These are phyloP conservation scores for Plagodis dolabraria DNA, from an alignment of 2,888 invertebrate species.

Conservation along the genomic window DNA sequence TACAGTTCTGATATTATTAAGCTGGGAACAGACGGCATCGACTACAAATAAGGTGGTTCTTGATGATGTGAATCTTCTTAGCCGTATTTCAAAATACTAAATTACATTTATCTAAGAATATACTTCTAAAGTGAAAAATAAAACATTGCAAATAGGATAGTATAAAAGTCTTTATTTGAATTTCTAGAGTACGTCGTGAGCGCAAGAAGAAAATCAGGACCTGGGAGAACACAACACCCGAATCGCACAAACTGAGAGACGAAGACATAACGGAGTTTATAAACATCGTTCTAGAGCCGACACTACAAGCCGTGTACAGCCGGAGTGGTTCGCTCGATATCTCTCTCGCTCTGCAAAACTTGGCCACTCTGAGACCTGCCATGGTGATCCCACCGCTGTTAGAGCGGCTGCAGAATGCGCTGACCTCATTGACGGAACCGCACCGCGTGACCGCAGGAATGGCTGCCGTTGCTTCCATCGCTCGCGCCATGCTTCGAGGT, in stretches of 20 bases:
- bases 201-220: slow-evolving; percentile 82
- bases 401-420: slow-evolving; percentile 91
- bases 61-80: too few species aligned
- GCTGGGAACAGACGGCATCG: too few species aligned
- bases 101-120: too few species aligned
- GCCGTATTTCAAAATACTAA: too few species aligned
- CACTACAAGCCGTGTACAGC: slow-evolving; percentile 92
- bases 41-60: too few species aligned
- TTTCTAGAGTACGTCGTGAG: slow-evolving; percentile 86
- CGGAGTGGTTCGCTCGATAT: slow-evolving; percentile 87
- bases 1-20: too few species aligned
- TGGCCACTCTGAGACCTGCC: slow-evolving; percentile 92
- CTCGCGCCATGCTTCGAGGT: slow-evolving; percentile 86
- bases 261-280: slow-evolving; percentile 93
- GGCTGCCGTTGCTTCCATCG: slow-evolving; percentile 88
- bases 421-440: slow-evolving; percentile 95
- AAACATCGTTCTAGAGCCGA: slow-evolving; percentile 88
- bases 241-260: slow-evolving; percentile 89
- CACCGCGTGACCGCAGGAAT: slow-evolving; percentile 91
- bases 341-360: slow-evolving; percentile 88
- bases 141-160: too few species aligned
- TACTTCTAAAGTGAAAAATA: too few species aligned
- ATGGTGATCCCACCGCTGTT: slow-evolving; percentile 93
- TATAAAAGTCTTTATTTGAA: not conserved
- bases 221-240: slow-evolving; percentile 90